Base-by-base conservation (phyloP, 1,140 invertebrate species). In the Ericerus pela region DNA sequence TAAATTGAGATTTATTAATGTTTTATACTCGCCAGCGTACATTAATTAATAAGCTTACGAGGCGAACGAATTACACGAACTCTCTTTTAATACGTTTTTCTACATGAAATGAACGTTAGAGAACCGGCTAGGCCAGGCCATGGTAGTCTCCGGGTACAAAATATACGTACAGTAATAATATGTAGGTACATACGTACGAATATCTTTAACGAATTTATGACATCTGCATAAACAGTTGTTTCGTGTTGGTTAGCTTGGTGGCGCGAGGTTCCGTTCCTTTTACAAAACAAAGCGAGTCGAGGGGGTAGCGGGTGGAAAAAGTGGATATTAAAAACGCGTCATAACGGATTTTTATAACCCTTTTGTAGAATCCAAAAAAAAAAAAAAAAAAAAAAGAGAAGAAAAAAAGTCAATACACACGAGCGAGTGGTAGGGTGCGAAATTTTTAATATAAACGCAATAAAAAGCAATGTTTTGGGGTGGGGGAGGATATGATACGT, bases 331-430 rank as follows among this genome's bases (percentile, higher is more conserved):
- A 47, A 47, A 47, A 47, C 41, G 41, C 41, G 41, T 47, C 41
- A 47, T 47, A 47, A 47, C 41, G 41, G 41, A 47, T 47, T 47
- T n/a, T 47, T 47, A 47, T 47, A 24, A 47, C 41, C 41, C 41
- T 47, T 47, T 22, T 4, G 41, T 24, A 2, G 12, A 47, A 47
- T 10, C 41, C n/a, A n/a, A n/a, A n/a, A n/a, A n/a, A n/a, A n/a
- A n/a, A n/a, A n/a, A n/a, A n/a, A n/a, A n/a, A n/a, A n/a, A n/a
- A n/a, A n/a, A n/a, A n/a, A n/a, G n/a, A n/a, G n/a, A n/a, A n/a
- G n/a, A n/a, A n/a, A n/a, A n/a, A n/a, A n/a, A n/a, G n/a, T n/a
- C n/a, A n/a, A n/a, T n/a, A n/a, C n/a, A n/a, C n/a, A n/a, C n/a
- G n/a, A n/a, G n/a, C n/a, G n/a, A n/a, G n/a, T n/a, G n/a, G n/a